Conservation (phyloP, 2,113 vertebrate genomes). For the Scalopus aquaticus region DNA sequence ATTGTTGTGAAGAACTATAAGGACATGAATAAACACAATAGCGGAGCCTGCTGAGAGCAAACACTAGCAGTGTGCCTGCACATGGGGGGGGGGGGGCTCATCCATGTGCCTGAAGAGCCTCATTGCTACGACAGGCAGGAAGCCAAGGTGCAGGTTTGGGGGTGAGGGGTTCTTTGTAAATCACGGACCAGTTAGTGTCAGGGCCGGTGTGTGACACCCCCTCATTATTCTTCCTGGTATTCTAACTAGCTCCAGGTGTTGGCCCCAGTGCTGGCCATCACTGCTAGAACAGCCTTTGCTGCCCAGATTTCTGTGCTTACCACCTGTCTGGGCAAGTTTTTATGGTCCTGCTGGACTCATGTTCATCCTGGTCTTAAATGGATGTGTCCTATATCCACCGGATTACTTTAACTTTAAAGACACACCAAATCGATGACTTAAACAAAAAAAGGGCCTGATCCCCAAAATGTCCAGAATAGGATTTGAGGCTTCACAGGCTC, state of each 20-base stretch:
- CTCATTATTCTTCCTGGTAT: background rate
- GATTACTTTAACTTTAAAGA: background rate
- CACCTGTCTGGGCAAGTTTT: background rate
- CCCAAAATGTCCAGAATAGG: too few species aligned
- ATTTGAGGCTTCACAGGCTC: background rate
- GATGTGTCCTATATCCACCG: background rate
- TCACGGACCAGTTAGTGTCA: background rate
- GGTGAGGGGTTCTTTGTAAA: too few species aligned
- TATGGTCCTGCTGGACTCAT: background rate
- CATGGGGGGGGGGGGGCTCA: background rate
- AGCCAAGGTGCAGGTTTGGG: too few species aligned
- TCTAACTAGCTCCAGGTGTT: accelerated
- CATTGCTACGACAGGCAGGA: background rate
- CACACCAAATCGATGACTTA: background rate
- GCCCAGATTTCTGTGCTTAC: background rate
- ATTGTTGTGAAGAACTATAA: background rate
- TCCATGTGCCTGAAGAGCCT: background rate
- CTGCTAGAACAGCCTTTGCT: background rate
- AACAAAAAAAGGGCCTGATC: background rate
- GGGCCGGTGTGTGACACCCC: too few species aligned
- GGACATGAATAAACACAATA: accelerated
- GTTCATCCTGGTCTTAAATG: background rate
- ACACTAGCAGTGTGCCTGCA: background rate
- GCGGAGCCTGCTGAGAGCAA: accelerated
- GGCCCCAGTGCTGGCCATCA: background rate